Conservation (phyloP, 2,888 invertebrate species). For the Chaitophorus viminalis region DNA sequence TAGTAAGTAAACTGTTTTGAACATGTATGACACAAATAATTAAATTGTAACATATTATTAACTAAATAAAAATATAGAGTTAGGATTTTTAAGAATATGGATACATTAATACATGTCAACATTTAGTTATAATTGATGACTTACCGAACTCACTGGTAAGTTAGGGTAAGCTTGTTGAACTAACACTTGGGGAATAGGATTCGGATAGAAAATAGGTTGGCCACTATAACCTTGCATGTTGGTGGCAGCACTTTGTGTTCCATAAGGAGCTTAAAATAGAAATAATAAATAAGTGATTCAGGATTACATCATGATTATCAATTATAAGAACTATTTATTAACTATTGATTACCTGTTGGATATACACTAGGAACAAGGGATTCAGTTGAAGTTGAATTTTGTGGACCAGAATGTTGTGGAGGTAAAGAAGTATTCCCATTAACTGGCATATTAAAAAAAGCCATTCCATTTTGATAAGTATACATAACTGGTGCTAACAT, state of each 20-base stretch:
- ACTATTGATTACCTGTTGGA: slow-evolving; percentile 15
- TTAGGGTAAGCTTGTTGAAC: slow-evolving; percentile 57
- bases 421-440: slow-evolving; percentile 44
- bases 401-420: slow-evolving; percentile 36
- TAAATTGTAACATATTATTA: neutral
- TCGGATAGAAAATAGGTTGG: slow-evolving; percentile 60
- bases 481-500: slow-evolving; percentile 61
- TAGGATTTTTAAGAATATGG: neutral
- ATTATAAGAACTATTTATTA: slow-evolving; percentile 6
- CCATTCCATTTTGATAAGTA: slow-evolving; percentile 68
- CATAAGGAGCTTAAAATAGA: slow-evolving; percentile 50
- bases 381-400: slow-evolving; percentile 45
- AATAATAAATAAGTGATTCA: neutral
- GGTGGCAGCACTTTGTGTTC: slow-evolving; percentile 36
- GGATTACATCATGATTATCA: neutral
- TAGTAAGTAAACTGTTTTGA: neutral
- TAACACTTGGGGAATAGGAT: slow-evolving; percentile 57
- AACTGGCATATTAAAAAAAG: slow-evolving; percentile 66
- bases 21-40: neutral
- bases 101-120: neutral
- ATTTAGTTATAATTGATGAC: neutral
- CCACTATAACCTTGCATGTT: slow-evolving; percentile 60
- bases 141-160: slow-evolving; percentile 41
- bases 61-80: too few species aligned
- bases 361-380: slow-evolving; percentile 42